Conservation (phyloP, 1,140 invertebrate genomes). For the Halotydeus destructor region DNA sequence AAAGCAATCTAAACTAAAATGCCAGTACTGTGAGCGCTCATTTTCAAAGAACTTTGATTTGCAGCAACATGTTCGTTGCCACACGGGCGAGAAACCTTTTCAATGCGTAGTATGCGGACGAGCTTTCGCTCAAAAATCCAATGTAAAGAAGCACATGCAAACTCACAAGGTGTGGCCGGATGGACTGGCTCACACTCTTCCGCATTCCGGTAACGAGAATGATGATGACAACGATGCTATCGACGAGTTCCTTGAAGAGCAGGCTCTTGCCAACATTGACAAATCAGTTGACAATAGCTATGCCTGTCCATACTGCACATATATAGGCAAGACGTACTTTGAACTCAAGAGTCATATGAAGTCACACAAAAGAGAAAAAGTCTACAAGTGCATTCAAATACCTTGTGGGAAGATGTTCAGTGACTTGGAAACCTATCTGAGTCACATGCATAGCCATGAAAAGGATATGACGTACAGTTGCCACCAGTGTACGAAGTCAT, state of each 20-base stretch:
- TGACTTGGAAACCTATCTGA: conserved; percentile 37
- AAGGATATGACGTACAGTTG: conserved; percentile 38
- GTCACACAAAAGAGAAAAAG: conserved; percentile 32
- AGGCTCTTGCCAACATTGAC: neutral
- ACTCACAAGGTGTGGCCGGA: conserved; percentile 41
- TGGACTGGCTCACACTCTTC: conserved; percentile 22
- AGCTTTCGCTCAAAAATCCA: conserved; percentile 66
- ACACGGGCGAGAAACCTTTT: conserved; percentile 37
- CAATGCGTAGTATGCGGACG: conserved; percentile 32
- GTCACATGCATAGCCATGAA: conserved; percentile 34
- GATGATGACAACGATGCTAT: conserved; percentile 9
- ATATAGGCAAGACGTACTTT: conserved; percentile 29
- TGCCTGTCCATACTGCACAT: conserved; percentile 32
- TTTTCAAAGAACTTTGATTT: conserved; percentile 41
- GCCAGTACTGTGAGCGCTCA: conserved; percentile 16
- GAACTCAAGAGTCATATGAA: conserved; percentile 33
- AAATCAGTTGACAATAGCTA: conserved; percentile 28
- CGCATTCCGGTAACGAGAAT: conserved; percentile 19
- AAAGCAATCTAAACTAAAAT: conserved; percentile 12
- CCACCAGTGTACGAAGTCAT: conserved; percentile 36
- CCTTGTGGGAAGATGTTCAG: conserved; percentile 35
- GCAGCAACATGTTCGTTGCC: conserved; percentile 42
- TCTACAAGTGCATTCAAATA: conserved; percentile 41
- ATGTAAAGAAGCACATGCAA: conserved; percentile 89
- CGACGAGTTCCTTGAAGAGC: neutral